These are phyloP conservation scores for Melanaphis sacchari DNA, from an alignment of 1,140 invertebrate species.

Conservation along the genomic window DNA sequence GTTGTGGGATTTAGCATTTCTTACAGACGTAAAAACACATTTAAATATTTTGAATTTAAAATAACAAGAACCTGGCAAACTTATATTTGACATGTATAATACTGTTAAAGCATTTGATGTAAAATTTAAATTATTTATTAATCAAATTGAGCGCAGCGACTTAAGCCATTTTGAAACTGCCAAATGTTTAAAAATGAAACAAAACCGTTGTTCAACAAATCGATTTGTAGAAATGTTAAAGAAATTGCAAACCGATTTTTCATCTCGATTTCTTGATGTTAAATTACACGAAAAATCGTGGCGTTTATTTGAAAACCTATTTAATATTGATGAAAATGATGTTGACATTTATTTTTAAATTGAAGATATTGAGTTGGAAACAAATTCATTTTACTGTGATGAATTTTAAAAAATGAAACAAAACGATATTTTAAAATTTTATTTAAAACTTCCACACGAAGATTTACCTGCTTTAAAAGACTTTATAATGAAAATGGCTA, in stretches of 20 bases:
- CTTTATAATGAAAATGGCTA: too few relatives aligned
- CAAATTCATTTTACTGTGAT: not conserved
- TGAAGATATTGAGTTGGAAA: not conserved
- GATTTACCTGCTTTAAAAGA: too few relatives aligned
- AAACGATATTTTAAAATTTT: too few relatives aligned
- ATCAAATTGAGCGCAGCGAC: not conserved
- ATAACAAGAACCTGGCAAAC: not conserved
- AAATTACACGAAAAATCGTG: constrained; percentile 9
- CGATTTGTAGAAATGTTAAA: not conserved
- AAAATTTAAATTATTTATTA: constrained; percentile 18
- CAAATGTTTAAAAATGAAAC: not conserved
- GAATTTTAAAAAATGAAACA: not conserved
- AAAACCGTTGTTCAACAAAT: not conserved
- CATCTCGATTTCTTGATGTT: not conserved
- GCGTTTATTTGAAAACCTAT: not conserved
- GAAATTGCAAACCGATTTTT: not conserved
- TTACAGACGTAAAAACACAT: constrained; percentile 7
- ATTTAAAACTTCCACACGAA: too few relatives aligned
- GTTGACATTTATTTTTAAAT: not conserved
- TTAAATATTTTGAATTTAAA: constrained; percentile 1
- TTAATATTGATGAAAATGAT: not conserved
- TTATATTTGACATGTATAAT: constrained; percentile 21
- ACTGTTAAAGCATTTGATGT: not conserved
- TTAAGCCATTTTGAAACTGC: not conserved
- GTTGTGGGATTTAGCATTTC: constrained; percentile 17